Conservation (phyloP, 2,888 invertebrate genomes). For the Acleris sparsana region DNA sequence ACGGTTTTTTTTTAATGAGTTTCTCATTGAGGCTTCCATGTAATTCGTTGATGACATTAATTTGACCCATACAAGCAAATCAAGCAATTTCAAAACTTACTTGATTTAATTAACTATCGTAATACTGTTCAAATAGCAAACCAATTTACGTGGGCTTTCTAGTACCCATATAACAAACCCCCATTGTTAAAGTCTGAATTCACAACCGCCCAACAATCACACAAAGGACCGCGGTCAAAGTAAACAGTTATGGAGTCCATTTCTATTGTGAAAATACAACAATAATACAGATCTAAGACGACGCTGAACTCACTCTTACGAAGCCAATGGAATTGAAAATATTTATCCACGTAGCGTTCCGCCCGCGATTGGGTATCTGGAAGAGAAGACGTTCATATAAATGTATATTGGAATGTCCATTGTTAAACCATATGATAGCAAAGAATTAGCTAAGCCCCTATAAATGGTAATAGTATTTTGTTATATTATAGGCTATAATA, state of each 20-base stretch:
- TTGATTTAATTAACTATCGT: too few species aligned
- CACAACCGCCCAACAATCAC: conserved; percentile 14
- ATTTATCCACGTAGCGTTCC: conserved; percentile 43
- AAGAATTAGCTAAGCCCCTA: conserved; percentile 46
- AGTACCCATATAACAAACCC: neutral
- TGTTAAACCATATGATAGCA: conserved; percentile 46
- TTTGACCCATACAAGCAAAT: too few species aligned
- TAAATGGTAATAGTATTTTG: conserved; percentile 40
- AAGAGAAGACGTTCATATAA: conserved; percentile 44
- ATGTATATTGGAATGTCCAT: conserved; percentile 52
- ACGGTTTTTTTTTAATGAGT: conserved; percentile 3
- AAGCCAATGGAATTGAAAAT: conserved; percentile 37
- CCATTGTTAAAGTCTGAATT: neutral
- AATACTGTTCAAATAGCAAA: too few species aligned
- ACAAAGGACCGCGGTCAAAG: conserved; percentile 25
- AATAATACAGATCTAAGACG: conserved; percentile 32
- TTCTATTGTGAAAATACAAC: conserved; percentile 35
- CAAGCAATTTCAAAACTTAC: too few species aligned
- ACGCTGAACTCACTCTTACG: conserved; percentile 8
- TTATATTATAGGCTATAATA: too few species aligned
- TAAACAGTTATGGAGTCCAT: conserved; percentile 28
- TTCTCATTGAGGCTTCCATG: too few species aligned
- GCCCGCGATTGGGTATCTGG: conserved; percentile 43
- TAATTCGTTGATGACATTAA: too few species aligned
- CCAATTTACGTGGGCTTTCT: too few species aligned